These are phyloP conservation scores for Leptopilina drosophilae DNA, from an alignment of 2,888 invertebrate species.

Conservation along the genomic window DNA sequence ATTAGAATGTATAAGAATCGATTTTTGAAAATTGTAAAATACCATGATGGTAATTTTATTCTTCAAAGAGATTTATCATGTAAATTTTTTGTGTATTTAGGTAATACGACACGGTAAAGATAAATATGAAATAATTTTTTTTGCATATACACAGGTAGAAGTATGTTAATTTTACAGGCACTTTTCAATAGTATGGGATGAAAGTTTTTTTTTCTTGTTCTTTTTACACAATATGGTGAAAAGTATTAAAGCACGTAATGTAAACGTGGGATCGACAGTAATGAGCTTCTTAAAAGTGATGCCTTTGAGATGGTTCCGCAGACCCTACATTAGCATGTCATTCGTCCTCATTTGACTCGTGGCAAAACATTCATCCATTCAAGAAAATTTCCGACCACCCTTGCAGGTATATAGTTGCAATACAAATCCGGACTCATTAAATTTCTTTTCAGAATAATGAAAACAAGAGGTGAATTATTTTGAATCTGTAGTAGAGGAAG, in stretches of 20 bases:
- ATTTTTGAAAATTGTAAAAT: neutral
- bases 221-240: neutral
- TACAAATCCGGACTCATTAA: constrained; percentile 47
- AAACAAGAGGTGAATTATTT: neutral
- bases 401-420: constrained; percentile 50
- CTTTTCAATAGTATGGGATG: neutral
- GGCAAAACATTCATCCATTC: constrained; percentile 32
- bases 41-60: neutral
- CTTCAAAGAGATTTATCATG: neutral
- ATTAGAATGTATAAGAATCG: no score
- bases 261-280: constrained; percentile 63
- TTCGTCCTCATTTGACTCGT: constrained; percentile 47
- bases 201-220: neutral
- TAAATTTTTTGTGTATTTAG: constrained; percentile 20
- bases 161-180: neutral
- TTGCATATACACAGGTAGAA: neutral
- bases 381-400: constrained; percentile 44
- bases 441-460: constrained; percentile 24
- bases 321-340: constrained; percentile 62
- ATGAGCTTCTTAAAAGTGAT: constrained; percentile 64
- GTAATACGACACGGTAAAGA: neutral
- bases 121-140: constrained; percentile 20
- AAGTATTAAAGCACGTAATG: constrained; percentile 61
- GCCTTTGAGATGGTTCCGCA: constrained; percentile 45
- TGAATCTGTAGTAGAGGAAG: no score